A percentile compares a stretch with the other conserved stretches of the same genome.
Evolutionary conservation across 2,888 invertebrate species (phyloP).

Genomic region (Drosophila subsilvestris): DNA sequence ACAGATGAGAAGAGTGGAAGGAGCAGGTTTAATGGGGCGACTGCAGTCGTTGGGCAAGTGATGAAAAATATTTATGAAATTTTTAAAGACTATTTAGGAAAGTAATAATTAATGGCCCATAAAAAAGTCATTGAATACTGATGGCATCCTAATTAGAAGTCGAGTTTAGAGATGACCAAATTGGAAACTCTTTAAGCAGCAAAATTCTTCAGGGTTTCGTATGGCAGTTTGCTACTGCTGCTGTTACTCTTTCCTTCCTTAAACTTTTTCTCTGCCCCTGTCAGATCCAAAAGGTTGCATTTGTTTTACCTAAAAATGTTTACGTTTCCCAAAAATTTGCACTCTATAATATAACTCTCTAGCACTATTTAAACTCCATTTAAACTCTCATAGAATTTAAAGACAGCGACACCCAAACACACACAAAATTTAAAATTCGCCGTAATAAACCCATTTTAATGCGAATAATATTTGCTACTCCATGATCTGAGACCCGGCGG

Average conservation of each 20-base stretch:
- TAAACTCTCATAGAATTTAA: background rate
- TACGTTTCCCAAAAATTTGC: no score
- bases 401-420: background rate
- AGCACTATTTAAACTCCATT: background rate
- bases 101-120: background rate
- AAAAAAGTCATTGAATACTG: no score
- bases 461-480: conserved; percentile 2
- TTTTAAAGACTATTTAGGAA: background rate
- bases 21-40: background rate
- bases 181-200: no score
- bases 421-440: background rate
- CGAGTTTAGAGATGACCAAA: no score
- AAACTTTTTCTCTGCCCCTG: no score
- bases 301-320: no score
- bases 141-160: no score
- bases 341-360: background rate
- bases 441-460: conserved; percentile 45
- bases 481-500: background rate
- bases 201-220: no score
- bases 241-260: no score
- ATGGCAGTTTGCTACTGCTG: no score
- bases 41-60: background rate
- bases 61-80: background rate
- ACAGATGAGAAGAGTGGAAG: background rate
- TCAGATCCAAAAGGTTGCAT: no score